phyloP scores from a whole-genome alignment of 2,888 invertebrate species.

The Epirrita christyi region DNA sequence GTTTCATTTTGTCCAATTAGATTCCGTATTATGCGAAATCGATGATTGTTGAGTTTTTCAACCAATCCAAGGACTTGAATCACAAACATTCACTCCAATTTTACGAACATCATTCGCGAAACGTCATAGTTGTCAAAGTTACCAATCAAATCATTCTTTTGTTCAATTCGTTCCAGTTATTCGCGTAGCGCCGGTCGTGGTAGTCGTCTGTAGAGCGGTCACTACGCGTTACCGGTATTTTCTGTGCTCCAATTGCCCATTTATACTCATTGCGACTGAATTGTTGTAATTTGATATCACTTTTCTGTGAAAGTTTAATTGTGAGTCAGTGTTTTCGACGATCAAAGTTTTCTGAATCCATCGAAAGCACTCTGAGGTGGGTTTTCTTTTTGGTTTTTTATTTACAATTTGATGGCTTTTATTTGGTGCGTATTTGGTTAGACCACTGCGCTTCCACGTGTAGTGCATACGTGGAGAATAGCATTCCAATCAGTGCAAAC shows the following conservation, averaged over 20 bases:
- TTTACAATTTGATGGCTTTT: constrained; percentile 45
- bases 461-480: constrained; percentile 48
- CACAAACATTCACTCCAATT: constrained; percentile 12
- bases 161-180: constrained; percentile 54
- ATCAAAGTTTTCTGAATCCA: constrained; percentile 60
- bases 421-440: constrained; percentile 45
- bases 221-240: constrained; percentile 72
- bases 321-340: constrained; percentile 56
- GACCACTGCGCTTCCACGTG: constrained; percentile 54
- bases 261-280: constrained; percentile 46
- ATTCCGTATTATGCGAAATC: background rate
- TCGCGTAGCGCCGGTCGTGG: constrained; percentile 68
- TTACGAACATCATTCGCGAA: constrained; percentile 1
- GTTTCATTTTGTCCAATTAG: constrained; percentile 7
- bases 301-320: constrained; percentile 68
- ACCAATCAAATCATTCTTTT: constrained; percentile 2
- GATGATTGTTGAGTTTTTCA: background rate
- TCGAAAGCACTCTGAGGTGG: constrained; percentile 72
- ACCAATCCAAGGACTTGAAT: constrained; percentile 10
- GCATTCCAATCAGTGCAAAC: background rate
- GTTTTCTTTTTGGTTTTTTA: constrained; percentile 52
- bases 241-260: constrained; percentile 54
- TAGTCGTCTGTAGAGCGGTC: constrained; percentile 71
- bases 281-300: constrained; percentile 54
- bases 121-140: constrained; percentile 15